These are phyloP conservation scores for Aurelia sp. DNA, from an alignment of 30 jellyfish, hydroid and myxozoan genomes.

Conservation along the genomic window DNA sequence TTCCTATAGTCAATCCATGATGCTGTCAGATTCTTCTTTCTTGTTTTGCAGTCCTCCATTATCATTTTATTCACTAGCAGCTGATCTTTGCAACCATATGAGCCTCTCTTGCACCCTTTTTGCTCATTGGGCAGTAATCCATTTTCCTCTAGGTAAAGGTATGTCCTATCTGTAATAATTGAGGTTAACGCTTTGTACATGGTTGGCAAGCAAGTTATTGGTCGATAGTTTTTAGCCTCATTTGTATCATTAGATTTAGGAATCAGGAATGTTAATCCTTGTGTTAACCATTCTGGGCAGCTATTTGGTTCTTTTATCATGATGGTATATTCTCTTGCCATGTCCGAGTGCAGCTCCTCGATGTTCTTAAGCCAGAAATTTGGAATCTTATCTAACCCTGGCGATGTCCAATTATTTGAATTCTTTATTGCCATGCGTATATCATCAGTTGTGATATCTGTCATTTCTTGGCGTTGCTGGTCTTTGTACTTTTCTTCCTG, in stretches of 20 bases:
- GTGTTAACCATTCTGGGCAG: slow-evolving; percentile 5
- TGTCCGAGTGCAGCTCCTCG: neutral
- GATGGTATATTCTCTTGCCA: neutral
- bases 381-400: slow-evolving; percentile 3
- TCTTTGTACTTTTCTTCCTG: neutral
- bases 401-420: neutral
- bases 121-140: too few species aligned
- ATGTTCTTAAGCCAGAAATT: neutral
- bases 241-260: slow-evolving; percentile 18
- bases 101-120: too few species aligned
- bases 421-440: neutral
- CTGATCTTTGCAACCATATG: too few species aligned
- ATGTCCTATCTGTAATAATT: neutral
- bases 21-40: too few species aligned
- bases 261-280: slow-evolving; percentile 19
- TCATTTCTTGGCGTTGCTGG: neutral
- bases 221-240: slow-evolving; percentile 19
- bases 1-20: too few species aligned
- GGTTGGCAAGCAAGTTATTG: slow-evolving; percentile 35
- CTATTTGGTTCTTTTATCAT: slow-evolving; percentile 5
- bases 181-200: slow-evolving; percentile 24
- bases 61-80: too few species aligned
- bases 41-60: too few species aligned
- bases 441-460: neutral
- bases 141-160: too few species aligned